These are phyloP conservation scores for Apodemus speciosus DNA, from an alignment of 2,113 vertebrate genomes.

Conservation along the genomic window DNA sequence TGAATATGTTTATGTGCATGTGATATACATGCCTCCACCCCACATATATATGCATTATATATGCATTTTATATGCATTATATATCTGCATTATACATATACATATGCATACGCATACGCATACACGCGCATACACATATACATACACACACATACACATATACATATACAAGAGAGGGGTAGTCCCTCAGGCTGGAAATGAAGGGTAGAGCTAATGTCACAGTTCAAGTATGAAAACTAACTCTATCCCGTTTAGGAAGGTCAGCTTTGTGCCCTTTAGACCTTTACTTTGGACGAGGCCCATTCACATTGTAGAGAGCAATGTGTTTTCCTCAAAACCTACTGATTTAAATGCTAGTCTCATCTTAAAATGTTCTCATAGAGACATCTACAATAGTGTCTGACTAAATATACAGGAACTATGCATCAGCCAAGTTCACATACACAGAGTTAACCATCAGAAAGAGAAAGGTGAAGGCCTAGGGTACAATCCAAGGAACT, in stretches of 20 bases:
- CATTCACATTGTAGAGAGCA: not conserved
- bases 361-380: not conserved
- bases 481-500: not conserved
- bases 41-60: too few relatives aligned
- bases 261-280: not conserved
- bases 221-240: not conserved
- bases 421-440: rapidly evolving
- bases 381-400: not conserved
- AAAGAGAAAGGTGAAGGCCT: too few relatives aligned
- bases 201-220: too few relatives aligned
- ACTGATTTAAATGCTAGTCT: not conserved
- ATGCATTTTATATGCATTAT: too few relatives aligned
- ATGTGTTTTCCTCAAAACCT: not conserved
- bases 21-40: too few relatives aligned
- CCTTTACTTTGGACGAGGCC: not conserved
- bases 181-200: not conserved
- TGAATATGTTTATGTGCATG: not conserved
- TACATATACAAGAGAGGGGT: not conserved
- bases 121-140: too few relatives aligned
- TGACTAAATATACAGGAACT: not conserved
- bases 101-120: too few relatives aligned
- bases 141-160: too few relatives aligned
- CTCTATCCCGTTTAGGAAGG: not conserved
- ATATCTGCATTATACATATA: too few relatives aligned
- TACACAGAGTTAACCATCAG: not conserved